Percentiles rank a stretch among this genome's conserved stretches.
These are phyloP conservation scores for Micropoecilia bifurca DNA, from an alignment of 2,797 vertebrate genomes.

Conservation along the genomic window DNA sequence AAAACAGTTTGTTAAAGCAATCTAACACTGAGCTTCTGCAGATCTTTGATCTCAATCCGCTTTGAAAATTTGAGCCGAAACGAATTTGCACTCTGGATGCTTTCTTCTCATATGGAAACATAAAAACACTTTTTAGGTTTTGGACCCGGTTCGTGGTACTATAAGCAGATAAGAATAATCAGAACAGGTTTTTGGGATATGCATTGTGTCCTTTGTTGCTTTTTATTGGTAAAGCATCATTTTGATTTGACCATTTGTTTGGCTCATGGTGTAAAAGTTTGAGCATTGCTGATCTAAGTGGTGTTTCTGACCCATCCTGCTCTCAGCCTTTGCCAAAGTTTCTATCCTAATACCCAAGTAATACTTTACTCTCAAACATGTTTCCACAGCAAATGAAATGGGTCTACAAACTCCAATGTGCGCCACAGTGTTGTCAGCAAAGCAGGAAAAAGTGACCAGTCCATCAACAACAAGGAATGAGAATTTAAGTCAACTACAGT, in stretches of 20 bases:
- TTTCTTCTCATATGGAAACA: not conserved
- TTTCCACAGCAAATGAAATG: conserved; percentile 25
- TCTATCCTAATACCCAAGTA: conserved; percentile 10
- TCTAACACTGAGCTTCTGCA: not conserved
- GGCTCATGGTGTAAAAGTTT: not conserved
- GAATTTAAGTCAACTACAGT: conserved; percentile 21
- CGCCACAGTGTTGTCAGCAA: conserved; percentile 9
- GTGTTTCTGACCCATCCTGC: not conserved
- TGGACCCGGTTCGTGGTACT: not conserved
- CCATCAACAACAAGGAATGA: conserved; percentile 26
- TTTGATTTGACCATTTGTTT: not conserved
- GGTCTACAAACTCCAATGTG: conserved; percentile 12
- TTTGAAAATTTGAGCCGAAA: not conserved
- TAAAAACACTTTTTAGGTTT: not conserved
- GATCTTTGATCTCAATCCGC: not conserved
- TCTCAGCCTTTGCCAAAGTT: not conserved
- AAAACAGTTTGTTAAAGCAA: not conserved
- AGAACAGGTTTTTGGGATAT: not conserved
- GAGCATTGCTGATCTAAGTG: not conserved
- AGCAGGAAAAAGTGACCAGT: conserved; percentile 41
- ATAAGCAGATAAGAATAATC: not conserved
- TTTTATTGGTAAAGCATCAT: not conserved
- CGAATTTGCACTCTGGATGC: not conserved
- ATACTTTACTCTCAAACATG: conserved; percentile 18
- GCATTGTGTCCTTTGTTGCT: not conserved